Conservation (phyloP, 2,797 vertebrate genomes). For the Myotis findleyi region DNA sequence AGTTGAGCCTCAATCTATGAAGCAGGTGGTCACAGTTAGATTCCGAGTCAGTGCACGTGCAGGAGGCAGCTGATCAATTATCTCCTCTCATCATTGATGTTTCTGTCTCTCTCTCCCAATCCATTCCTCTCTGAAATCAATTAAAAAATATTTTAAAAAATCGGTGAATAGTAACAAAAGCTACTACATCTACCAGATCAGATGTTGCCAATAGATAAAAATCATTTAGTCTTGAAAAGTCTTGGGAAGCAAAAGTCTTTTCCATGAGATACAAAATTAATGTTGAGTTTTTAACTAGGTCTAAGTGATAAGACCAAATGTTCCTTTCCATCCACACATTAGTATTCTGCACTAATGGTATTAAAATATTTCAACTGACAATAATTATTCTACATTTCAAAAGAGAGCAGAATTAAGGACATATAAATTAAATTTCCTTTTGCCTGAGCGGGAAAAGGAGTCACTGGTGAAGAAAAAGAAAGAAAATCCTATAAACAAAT, state of each 20-base stretch:
- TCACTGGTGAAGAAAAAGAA: not conserved
- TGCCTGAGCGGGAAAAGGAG: not conserved
- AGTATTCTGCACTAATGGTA: not conserved
- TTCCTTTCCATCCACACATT: not conserved
- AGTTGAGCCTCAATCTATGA: too few relatives aligned
- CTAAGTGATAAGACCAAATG: not conserved
- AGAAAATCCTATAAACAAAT: constrained; percentile 18
- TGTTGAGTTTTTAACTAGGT: not conserved
- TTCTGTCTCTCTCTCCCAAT: too few relatives aligned
- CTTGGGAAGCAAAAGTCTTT: constrained; percentile 2
- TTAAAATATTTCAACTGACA: constrained; percentile 10
- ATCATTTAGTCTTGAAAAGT: not conserved
- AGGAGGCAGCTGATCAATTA: too few relatives aligned
- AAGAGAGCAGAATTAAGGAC: constrained; percentile 7
- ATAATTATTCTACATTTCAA: not conserved
- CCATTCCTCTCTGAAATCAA: too few relatives aligned
- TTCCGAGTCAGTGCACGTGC: too few relatives aligned
- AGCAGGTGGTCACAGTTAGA: too few relatives aligned
- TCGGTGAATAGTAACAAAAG: constrained; percentile 14
- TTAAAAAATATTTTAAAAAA: too few relatives aligned
- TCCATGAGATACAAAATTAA: not conserved
- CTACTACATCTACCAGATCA: not conserved
- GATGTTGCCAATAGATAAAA: not conserved
- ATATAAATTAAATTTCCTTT: constrained; percentile 43
- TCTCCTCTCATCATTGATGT: too few relatives aligned